These are phyloP conservation scores for Cheumatopsyche charites DNA, from an alignment of 1,140 invertebrate genomes.

Conservation along the genomic window DNA sequence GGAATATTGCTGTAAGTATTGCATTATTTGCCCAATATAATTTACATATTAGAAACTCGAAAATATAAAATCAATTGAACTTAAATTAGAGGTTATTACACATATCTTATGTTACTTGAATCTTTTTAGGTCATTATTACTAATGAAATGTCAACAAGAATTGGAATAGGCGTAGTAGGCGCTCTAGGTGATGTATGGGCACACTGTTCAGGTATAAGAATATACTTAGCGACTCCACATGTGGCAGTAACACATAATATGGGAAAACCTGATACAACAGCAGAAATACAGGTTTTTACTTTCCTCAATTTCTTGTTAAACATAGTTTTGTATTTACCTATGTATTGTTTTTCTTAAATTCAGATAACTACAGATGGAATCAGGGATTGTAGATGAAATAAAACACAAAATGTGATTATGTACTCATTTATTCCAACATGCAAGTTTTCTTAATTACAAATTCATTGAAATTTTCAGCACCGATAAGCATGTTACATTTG, in stretches of 20 bases:
- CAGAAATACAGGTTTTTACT: slow-evolving; percentile 54
- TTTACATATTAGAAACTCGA: neutral
- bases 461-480: slow-evolving; percentile 51
- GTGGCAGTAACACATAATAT: slow-evolving; percentile 27
- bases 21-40: neutral
- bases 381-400: slow-evolving; percentile 55
- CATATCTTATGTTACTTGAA: neutral
- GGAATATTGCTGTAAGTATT: slow-evolving; percentile 57
- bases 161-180: slow-evolving; percentile 53
- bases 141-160: slow-evolving; percentile 62
- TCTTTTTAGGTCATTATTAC: slow-evolving; percentile 60
- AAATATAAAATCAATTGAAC: neutral
- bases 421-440: slow-evolving; percentile 25
- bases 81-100: neutral
- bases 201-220: slow-evolving; percentile 55
- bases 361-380: slow-evolving; percentile 61
- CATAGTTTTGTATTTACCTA: no score
- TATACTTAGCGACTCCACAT: slow-evolving; percentile 50
- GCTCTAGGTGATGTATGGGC: slow-evolving; percentile 60
- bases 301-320: no score
- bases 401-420: slow-evolving; percentile 55
- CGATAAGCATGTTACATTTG: slow-evolving; percentile 59
- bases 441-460: slow-evolving; percentile 1
- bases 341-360: slow-evolving; percentile 48
- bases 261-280: slow-evolving; percentile 47